Evolutionary conservation across 2,888 invertebrate species (phyloP), one percentile per base, ranked within the genome.

Genomic region (Hesperia comma): DNA sequence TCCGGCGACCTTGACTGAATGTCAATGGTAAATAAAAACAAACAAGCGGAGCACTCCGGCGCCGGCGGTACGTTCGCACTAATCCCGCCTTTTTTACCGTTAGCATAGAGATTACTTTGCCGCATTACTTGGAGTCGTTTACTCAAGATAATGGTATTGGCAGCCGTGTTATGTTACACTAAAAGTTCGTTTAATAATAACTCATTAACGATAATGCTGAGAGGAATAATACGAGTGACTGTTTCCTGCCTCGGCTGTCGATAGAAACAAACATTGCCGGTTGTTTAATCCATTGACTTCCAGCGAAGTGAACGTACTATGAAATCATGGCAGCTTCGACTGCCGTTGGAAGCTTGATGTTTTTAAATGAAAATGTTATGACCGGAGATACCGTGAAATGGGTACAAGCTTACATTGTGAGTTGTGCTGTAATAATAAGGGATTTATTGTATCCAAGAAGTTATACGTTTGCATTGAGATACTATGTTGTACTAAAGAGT

Each of bases 1-100:
- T 46, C 37, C 1, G 15, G 21, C 40, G 67, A 64, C 69, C 69
- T 69, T 69, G 69, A 43, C 19, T 33, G 54, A 64, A 67, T 61
- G 67, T 63, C 63, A 61, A 56, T 61, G 61, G 67, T 49, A 63
- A 63, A 61, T 14, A 66, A 51, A 46, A 43, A 63, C 63, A 61
- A 63, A 61, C 19, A 19, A 55, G 15, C 32, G 10, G 8, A 57
- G 33, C 43, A 51, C 51, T 26, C 49, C 49, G 49, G 1, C 32
- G 37, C 37, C 21, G 12, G 17, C 49, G 49, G 6, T 10, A 4
- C 14, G 17, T 41, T 33, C 41, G 41, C 49, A 21, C 43, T 60
- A 66, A 66, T 60, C 43, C 54, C 8, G 54, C 0, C 21, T 17
- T 33, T 60, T 37, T 60, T 54, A 37, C 33, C 60, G 60, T 66